A percentile compares a stretch with the other conserved stretches of the same genome.
These are phyloP conservation scores for Elaphurus davidianus DNA, from an alignment of 2,113 vertebrate genomes.

Conservation along the genomic window DNA sequence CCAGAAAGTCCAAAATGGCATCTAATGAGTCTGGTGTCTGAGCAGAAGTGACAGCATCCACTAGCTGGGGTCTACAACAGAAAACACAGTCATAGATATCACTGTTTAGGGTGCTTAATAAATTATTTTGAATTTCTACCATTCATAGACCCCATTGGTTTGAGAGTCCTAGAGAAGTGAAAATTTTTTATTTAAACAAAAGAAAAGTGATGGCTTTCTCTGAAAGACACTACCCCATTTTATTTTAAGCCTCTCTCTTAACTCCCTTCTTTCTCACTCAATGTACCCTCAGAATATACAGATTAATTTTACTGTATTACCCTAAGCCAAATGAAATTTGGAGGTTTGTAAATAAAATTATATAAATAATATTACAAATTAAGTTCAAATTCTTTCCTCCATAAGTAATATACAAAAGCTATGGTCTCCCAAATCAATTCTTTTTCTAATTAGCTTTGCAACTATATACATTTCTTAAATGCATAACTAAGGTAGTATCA, in stretches of 20 bases:
- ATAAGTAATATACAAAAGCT: background rate
- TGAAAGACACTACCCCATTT: background rate
- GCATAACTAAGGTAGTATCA: background rate
- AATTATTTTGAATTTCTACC: background rate
- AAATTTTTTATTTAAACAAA: background rate
- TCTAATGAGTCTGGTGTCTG: conserved; percentile 92
- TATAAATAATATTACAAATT: background rate
- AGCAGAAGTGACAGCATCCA: conserved; percentile 93
- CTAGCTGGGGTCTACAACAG: conserved; percentile 90
- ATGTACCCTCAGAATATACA: background rate
- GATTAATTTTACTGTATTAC: background rate
- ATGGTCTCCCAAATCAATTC: background rate
- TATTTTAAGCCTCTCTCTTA: background rate
- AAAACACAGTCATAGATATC: background rate
- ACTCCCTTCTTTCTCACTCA: background rate
- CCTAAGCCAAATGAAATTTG: background rate
- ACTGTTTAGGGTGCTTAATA: background rate
- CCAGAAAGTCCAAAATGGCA: conserved; percentile 91
- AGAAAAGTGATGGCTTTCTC: background rate
- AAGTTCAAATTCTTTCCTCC: background rate
- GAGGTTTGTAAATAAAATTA: background rate
- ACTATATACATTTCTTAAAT: background rate
- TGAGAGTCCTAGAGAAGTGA: background rate
- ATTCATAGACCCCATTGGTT: background rate
- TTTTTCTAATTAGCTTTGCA: conserved; percentile 1